Base-by-base conservation (phyloP, 2,888 invertebrate species). In the Acrobasis repandana region DNA sequence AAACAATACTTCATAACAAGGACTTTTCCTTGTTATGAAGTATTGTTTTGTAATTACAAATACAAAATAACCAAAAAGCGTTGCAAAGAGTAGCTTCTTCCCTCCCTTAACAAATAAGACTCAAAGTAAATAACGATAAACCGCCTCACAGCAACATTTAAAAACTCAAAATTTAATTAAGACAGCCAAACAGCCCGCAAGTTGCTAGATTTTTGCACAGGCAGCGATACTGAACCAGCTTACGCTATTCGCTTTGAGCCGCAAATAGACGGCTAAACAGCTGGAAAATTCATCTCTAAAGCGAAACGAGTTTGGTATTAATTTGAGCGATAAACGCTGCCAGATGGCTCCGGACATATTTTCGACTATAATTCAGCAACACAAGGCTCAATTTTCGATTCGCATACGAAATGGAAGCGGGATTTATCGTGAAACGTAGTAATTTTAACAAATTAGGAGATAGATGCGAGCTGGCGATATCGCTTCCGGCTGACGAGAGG, bases 201-300 rank as follows among this genome's bases (percentile, higher is more conserved):
- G 50, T 63, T 52, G 49, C 48, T 33, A 46, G 47, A 33, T 57
- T 56, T 46, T 46, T 57, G 38, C 54, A 36, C 18, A 54, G 10
- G 38, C 54, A 15, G 51, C 51, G n/a, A 43, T 33, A 67, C 56
- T 63, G 71, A 74, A 75, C 71, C 73, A 71, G 72, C 74, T 75
- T 74, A 72, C 67, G 64, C 64, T 68, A 67, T 67, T 74, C 75
- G 38, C 73, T 75, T 73, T 74, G 70, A 74, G 70, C 72, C 66
- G 14, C 54, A 54, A 54, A 54, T 54, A 54, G 54, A 73, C 69
- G 70, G 72, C 77, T 79, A 77, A 83, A 77, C 82, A 79, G 76
- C 76, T 77, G 72, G 70, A 76, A 77, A 80, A 80, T 81, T 80
- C 80, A 81, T 80, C 81, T 74, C 70, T 66, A 69, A 75, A 77